phyloP scores from a whole-genome alignment of 2,113 vertebrate species.

The Anoura caudifer region DNA sequence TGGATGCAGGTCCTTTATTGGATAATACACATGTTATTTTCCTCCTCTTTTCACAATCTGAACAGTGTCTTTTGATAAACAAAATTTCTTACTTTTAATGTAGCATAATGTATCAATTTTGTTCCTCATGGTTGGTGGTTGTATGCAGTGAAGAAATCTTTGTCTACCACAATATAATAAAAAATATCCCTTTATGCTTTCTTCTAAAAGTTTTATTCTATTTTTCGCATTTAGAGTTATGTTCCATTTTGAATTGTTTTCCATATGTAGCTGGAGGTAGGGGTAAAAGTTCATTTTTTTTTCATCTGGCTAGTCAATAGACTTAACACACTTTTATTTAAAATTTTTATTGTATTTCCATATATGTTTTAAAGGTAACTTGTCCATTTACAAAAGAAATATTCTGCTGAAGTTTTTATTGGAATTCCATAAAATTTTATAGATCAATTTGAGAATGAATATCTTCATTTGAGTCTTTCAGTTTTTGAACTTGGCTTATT shows the following conservation, averaged over 20 bases:
- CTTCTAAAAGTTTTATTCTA: background rate
- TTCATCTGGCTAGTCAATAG: background rate
- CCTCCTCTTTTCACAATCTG: background rate
- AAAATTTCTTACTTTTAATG: background rate
- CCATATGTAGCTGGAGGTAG: background rate
- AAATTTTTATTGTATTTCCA: background rate
- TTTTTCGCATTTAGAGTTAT: background rate
- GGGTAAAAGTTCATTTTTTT: background rate
- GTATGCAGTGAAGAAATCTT: background rate
- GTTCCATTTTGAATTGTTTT: background rate
- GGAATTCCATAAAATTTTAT: background rate
- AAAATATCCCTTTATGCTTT: background rate
- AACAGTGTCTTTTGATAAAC: background rate
- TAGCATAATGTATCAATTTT: background rate
- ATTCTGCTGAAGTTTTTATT: background rate
- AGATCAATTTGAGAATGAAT: background rate
- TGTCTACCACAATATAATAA: background rate
- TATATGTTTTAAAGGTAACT: background rate
- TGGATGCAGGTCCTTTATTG: background rate
- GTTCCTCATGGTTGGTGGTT: background rate
- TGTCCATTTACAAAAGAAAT: background rate
- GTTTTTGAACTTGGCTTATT: background rate
- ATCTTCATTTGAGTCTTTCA: background rate
- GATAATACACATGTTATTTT: background rate
- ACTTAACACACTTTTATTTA: background rate